Percentiles rank a stretch among this genome's conserved stretches.
phyloP scores from a whole-genome alignment of 2,113 vertebrate genomes.

The Plecturocebus donacophilus region DNA sequence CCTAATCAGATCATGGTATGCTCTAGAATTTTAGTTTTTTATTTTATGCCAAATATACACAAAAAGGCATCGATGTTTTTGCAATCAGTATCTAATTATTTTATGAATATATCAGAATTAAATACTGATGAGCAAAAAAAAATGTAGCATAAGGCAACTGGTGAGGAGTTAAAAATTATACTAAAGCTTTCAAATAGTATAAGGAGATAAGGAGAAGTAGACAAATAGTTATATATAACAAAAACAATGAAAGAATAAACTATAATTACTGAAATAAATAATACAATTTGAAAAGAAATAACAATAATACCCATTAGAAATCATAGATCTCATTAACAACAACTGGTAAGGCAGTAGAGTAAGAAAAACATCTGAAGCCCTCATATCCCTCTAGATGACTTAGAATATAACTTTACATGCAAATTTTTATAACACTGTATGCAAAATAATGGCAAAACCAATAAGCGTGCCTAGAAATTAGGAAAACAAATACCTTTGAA shows the following conservation, averaged over 20 bases:
- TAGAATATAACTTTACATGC: background rate
- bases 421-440: background rate
- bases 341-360: background rate
- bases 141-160: background rate
- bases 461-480: background rate
- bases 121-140: background rate
- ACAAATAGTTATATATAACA: background rate
- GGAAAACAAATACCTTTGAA: background rate
- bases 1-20: background rate
- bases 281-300: background rate
- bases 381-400: background rate
- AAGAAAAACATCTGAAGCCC: background rate
- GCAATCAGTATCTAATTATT: background rate
- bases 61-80: background rate
- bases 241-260: background rate
- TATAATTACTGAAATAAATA: background rate
- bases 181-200: background rate
- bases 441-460: background rate
- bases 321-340: background rate
- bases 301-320: background rate
- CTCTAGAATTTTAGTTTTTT: background rate
- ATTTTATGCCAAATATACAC: background rate
- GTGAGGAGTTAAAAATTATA: background rate
- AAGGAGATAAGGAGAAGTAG: background rate
- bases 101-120: background rate